Conservation (phyloP, 2,888 invertebrate genomes). For the Creontiades dilutus region DNA sequence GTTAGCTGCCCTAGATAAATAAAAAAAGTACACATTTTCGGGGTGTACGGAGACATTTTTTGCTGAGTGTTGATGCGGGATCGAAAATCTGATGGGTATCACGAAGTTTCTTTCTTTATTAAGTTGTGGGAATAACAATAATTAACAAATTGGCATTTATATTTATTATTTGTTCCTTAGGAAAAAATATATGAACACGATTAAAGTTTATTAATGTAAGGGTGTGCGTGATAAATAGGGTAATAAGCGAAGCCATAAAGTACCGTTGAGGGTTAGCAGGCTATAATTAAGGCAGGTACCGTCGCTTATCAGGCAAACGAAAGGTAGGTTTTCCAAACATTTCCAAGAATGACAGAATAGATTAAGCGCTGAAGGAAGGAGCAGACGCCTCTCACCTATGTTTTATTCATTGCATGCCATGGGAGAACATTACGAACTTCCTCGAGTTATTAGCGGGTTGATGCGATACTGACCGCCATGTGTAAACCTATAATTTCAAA, state of each 20-base stretch:
- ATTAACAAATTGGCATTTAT: no score
- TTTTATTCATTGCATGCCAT: slow-evolving; percentile 13
- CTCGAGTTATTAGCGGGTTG: no score
- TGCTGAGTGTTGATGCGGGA: no score
- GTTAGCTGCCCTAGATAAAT: no score
- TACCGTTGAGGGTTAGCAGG: slow-evolving; percentile 15
- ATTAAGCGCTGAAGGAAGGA: slow-evolving; percentile 21
- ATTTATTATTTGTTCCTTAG: background rate
- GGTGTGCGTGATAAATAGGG: background rate
- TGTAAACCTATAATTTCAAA: no score
- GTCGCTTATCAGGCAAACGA: background rate
- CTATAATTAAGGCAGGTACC: slow-evolving; percentile 1
- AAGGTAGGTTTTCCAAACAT: slow-evolving; percentile 4
- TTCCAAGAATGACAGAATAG: slow-evolving; percentile 27
- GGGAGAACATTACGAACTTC: background rate
- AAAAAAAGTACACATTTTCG: no score
- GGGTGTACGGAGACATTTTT: no score
- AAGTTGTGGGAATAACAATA: no score
- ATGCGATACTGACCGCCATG: no score
- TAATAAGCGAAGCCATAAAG: background rate
- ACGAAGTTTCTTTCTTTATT: no score
- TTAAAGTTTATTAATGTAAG: background rate
- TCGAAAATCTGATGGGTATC: no score
- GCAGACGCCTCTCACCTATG: slow-evolving; percentile 13
- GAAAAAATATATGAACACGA: background rate